phyloP scores from a whole-genome alignment of 2,888 invertebrate genomes.

The Lutraria lutraria region DNA sequence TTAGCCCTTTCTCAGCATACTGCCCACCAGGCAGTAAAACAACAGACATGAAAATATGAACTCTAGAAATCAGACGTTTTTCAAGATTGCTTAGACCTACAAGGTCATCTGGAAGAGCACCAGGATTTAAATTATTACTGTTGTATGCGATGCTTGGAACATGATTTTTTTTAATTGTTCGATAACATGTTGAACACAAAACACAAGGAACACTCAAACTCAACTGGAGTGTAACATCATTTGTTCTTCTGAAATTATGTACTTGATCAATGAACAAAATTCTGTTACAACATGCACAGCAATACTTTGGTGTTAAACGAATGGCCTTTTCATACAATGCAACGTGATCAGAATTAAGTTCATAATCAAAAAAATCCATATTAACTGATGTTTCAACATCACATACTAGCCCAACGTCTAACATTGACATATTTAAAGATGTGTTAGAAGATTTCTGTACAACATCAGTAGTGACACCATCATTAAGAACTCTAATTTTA shows the following conservation, averaged over 20 bases:
- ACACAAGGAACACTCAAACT: constrained; percentile 9
- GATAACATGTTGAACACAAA: constrained; percentile 26
- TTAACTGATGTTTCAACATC: constrained; percentile 14
- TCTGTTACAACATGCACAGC: constrained; percentile 45
- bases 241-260: neutral
- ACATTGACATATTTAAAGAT: constrained; percentile 17
- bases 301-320: constrained; percentile 35
- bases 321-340: constrained; percentile 29
- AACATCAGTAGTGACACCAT: neutral
- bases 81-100: constrained; percentile 26
- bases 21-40: constrained; percentile 57
- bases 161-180: neutral
- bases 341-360: neutral
- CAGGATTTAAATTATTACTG: constrained; percentile 37
- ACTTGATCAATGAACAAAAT: constrained; percentile 50
- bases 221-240: no score
- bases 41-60: constrained; percentile 53
- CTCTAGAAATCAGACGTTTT: constrained; percentile 35
- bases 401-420: constrained; percentile 6
- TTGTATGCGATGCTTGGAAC: constrained; percentile 35
- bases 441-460: neutral
- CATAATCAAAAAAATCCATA: constrained; percentile 36
- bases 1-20: no score
- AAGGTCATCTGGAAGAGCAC: constrained; percentile 34
- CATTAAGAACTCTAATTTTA: neutral